Conservation (phyloP, 2,113 vertebrate species). For the Ailurus styani region DNA sequence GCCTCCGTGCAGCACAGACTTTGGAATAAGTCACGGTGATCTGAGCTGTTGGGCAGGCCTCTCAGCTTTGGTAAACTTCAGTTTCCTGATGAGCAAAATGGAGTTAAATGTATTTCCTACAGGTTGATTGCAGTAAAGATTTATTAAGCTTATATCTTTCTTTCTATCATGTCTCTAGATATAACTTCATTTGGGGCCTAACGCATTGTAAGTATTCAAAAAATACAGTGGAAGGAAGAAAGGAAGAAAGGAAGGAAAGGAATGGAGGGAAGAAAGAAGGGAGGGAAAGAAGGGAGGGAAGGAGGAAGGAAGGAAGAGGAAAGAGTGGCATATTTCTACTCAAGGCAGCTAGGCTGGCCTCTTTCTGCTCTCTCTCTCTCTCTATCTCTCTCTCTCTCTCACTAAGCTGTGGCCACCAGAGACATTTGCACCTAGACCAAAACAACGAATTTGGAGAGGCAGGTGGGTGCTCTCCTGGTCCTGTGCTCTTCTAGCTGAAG, state of each 20-base stretch:
- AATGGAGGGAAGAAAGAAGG: fast-evolving
- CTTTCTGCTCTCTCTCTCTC: background rate
- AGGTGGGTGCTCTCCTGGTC: background rate
- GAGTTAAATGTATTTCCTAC: background rate
- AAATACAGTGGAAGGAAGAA: background rate
- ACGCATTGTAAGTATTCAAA: background rate
- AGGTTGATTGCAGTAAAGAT: background rate
- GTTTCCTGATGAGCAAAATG: background rate
- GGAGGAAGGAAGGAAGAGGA: no score
- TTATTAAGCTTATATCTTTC: background rate
- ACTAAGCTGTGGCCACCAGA: background rate
- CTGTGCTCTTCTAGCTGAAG: no score
- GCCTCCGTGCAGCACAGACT: background rate
- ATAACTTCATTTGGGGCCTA: background rate
- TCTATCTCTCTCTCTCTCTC: background rate
- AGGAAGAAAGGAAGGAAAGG: no score
- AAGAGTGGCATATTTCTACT: background rate
- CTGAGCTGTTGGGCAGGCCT: background rate
- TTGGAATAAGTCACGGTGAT: background rate
- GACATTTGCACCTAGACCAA: background rate
- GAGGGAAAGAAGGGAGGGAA: background rate
- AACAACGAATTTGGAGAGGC: background rate
- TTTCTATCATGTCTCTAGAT: background rate
- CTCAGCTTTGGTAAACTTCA: background rate
- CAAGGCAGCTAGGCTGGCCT: background rate